Evolutionary conservation across 1,140 invertebrate genomes (phyloP), one percentile per base, ranked within the genome.

Genomic region (Bombus consobrinus): DNA sequence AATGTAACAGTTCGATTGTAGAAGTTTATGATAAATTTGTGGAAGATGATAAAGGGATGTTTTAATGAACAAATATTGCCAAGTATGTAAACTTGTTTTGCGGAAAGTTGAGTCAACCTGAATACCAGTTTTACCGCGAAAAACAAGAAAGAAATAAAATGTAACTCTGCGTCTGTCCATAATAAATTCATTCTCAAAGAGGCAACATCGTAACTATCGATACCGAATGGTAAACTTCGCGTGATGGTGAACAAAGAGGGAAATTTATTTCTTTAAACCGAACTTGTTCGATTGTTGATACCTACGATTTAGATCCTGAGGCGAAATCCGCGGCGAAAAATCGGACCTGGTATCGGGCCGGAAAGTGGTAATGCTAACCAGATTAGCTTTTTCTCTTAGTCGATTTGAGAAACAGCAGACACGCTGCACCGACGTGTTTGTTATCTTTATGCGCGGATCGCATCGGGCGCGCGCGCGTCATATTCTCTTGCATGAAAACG

Each of bases 401-500:
- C 53, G 72, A 89, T 74, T 85, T 89, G 89, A 91, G 87, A 91
- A 88, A 89, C 81, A 88, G 85, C 91, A 90, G 87, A 82, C 83
- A 37, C 77, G 87, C 57, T 92, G 88, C 92, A 92, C 75, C 88
- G 82, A 80, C 80, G 82, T 94, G 93, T 94, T 94, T 94, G 93
- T 94, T 94, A 93, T 94, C 93, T 93, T 94, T 94, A 93, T 93
- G 84, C 91, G 81, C 87, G 87, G 87, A 91, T 86, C 89, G 91
- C 88, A 93, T 91, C 90, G 91, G 85, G 72, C 81, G 32, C 77
- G 86, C 72, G 83, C 75, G 91, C 92, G 89, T 93, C 91, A 89
- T 91, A 90, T 88, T 89, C 88, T 89, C 89, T 85, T 83, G 88
- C 87, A 76, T 80, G 81, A 84, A 83, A 89, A 85, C 87, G 86